Conservation (phyloP, 2,797 vertebrate species). For the Takifugu rubripes region DNA sequence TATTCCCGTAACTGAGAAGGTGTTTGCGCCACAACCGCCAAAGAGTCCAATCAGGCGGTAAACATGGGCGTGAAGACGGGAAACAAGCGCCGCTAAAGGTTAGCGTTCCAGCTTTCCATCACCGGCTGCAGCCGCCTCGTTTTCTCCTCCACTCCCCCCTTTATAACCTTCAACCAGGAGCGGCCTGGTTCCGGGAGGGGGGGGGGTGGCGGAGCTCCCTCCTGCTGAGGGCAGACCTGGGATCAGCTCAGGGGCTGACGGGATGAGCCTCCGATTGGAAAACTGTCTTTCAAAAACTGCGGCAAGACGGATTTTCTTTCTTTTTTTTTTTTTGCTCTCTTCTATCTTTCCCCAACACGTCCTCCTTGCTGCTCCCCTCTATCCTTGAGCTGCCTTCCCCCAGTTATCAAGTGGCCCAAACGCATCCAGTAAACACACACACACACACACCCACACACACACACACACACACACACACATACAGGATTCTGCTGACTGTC, state of each 20-base stretch:
- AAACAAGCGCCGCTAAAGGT: slow-evolving; percentile 60
- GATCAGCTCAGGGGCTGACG: slow-evolving; percentile 48
- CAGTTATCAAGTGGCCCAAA: slow-evolving; percentile 23
- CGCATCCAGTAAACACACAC: slow-evolving; percentile 2
- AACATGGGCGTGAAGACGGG: slow-evolving; percentile 34
- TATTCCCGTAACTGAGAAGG: slow-evolving; percentile 59
- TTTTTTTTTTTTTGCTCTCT: slow-evolving; percentile 15
- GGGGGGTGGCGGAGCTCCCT: slow-evolving; percentile 32
- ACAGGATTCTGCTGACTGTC: slow-evolving; percentile 53
- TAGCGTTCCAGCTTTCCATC: slow-evolving; percentile 53
- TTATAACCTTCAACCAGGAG: slow-evolving; percentile 57
- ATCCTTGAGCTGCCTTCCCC: slow-evolving; percentile 26
- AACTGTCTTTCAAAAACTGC: slow-evolving; percentile 68
- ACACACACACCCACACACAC: slow-evolving; percentile 2
- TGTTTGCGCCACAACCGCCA: slow-evolving; percentile 47
- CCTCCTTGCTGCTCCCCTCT: slow-evolving; percentile 20
- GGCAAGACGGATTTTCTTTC: slow-evolving; percentile 39
- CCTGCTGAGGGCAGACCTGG: slow-evolving; percentile 36
- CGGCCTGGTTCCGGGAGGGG: slow-evolving; percentile 32
- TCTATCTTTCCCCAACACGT: slow-evolving; percentile 34
- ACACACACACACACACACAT: slow-evolving; percentile 5
- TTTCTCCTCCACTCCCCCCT: slow-evolving; percentile 22
- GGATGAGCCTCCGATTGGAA: slow-evolving; percentile 61
- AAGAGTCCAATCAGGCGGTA: slow-evolving; percentile 36
- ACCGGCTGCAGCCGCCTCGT: slow-evolving; percentile 41